Evolutionary conservation across 2,888 invertebrate genomes (phyloP), one percentile per base, ranked within the genome.

Genomic region (Tachina lurida): DNA sequence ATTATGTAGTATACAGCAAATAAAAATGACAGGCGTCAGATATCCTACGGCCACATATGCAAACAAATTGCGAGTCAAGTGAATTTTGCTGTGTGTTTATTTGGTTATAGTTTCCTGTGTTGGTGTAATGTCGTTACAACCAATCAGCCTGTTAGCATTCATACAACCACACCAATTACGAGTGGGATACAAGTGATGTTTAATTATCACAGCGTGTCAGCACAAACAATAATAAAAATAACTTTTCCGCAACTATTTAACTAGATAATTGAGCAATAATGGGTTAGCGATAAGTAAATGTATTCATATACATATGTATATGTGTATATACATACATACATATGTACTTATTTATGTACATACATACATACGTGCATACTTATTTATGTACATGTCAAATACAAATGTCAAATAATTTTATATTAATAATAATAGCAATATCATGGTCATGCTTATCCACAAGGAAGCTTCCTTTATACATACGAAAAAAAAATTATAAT

Each of bases 181-280:
- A 47, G 47, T n/a, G 52, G 1, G 39, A 45, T 39, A 62, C 43
- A 75, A 68, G 52, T 78, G 60, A 73, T 58, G 45, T 67, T n/a
- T 74, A 77, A 85, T 82, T 85, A 85, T 73, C 77, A 70, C 85
- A 78, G 85, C 74, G 41, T 70, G 85, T 74, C 62, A 76, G 5
- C 70, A 22, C 31, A 79, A 17, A 12, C 12, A 62, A 10, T 58
- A 62, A 60, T 60, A 60, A 60, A n/a, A 39, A 39, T 15, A 2
- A 31, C n/a, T 3, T 39, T 60, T n/a, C 15, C 10, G n/a, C 17
- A 56, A 71, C 45, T 54, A 60, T 67, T 74, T 71, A 47, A 74
- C 68, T 63, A 19, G 39, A 70, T n/a, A 81, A 65, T 58, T 58
- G 22, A 67, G 10, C 41, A 71, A 43, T 54, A 85, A 82, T 65